Percentiles rank a stretch among this genome's conserved stretches.
Evolutionary conservation across 2,113 vertebrate species (phyloP).

Genomic region (Myxocyprinus asiaticus): DNA sequence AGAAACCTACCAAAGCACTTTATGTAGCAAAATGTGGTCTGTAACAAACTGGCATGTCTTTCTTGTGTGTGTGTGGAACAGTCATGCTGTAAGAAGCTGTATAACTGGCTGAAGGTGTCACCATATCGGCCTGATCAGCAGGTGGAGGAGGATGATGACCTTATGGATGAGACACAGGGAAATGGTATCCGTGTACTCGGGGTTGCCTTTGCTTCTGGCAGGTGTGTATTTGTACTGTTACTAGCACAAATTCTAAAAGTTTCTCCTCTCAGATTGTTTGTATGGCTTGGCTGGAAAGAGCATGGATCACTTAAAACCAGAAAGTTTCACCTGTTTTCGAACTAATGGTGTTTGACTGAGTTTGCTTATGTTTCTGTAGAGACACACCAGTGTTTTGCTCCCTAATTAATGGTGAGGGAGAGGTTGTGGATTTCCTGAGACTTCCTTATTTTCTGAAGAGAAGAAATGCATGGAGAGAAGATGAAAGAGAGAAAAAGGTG

Average conservation of each 20-base stretch:
- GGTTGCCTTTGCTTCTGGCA: slow-evolving; percentile 92
- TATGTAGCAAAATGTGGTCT: not conserved
- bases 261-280: not conserved
- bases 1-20: too few species aligned
- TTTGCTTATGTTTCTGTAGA: slow-evolving; percentile 67
- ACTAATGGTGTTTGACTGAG: not conserved
- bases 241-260: not conserved
- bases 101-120: slow-evolving; percentile 94
- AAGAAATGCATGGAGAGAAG: slow-evolving; percentile 93
- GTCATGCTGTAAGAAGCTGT: slow-evolving; percentile 94
- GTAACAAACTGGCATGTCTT: not conserved
- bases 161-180: slow-evolving; percentile 95
- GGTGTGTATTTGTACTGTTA: slow-evolving; percentile 66
- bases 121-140: slow-evolving; percentile 95
- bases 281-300: too few species aligned
- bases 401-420: slow-evolving; percentile 93
- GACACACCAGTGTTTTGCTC: slow-evolving; percentile 97
- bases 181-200: slow-evolving; percentile 95
- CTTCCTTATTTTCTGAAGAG: slow-evolving; percentile 94
- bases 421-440: slow-evolving; percentile 94
- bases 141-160: slow-evolving; percentile 95
- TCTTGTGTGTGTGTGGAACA: slow-evolving; percentile 52
- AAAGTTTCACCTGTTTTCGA: not conserved
- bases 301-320: too few species aligned
- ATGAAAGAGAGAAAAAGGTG: slow-evolving; percentile 95